Percentiles rank a stretch among this genome's conserved stretches.
Conservation (phyloP, 2,888 invertebrate species). For the Nymphalis c-album region DNA sequence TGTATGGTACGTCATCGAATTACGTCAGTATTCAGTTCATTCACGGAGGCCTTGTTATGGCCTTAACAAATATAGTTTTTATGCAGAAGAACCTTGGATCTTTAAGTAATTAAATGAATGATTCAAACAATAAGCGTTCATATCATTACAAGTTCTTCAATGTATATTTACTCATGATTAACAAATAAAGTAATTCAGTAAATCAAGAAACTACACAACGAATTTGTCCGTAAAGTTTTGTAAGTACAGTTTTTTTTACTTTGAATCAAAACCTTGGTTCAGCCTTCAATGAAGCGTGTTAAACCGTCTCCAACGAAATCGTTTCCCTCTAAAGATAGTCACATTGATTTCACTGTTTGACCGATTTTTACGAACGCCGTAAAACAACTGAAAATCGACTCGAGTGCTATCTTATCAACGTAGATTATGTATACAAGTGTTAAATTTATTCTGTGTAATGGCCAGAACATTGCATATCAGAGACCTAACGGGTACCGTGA, state of each 20-base stretch:
- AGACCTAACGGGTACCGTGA: slow-evolving; percentile 55
- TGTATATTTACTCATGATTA: slow-evolving; percentile 24
- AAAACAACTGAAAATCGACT: slow-evolving; percentile 43
- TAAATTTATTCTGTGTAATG: slow-evolving; percentile 66
- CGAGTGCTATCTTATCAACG: slow-evolving; percentile 69
- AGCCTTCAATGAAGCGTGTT: slow-evolving; percentile 50
- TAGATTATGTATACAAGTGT: slow-evolving; percentile 79
- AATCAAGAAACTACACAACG: slow-evolving; percentile 22
- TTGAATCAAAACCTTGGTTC: slow-evolving; percentile 46
- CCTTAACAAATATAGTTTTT: slow-evolving; percentile 39
- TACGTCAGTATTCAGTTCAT: slow-evolving; percentile 34
- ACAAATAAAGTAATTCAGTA: slow-evolving; percentile 26
- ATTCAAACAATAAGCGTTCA: slow-evolving; percentile 38
- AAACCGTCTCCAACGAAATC: slow-evolving; percentile 37
- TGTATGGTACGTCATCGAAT: slow-evolving; percentile 26
- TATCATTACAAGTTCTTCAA: slow-evolving; percentile 25
- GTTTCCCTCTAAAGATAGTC: slow-evolving; percentile 6
- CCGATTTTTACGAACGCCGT: slow-evolving; percentile 35
- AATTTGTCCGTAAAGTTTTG: slow-evolving; percentile 43
- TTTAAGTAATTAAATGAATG: slow-evolving; percentile 38
- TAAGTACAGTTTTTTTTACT: slow-evolving; percentile 44
- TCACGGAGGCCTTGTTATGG: slow-evolving; percentile 37
- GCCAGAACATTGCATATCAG: slow-evolving; percentile 67
- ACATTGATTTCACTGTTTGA: slow-evolving; percentile 30
- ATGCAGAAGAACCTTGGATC: slow-evolving; percentile 40